Percentiles rank a stretch among this genome's conserved stretches.
Evolutionary conservation across 2,797 vertebrate species (phyloP).

Genomic region (Amphiprion clarkii): DNA sequence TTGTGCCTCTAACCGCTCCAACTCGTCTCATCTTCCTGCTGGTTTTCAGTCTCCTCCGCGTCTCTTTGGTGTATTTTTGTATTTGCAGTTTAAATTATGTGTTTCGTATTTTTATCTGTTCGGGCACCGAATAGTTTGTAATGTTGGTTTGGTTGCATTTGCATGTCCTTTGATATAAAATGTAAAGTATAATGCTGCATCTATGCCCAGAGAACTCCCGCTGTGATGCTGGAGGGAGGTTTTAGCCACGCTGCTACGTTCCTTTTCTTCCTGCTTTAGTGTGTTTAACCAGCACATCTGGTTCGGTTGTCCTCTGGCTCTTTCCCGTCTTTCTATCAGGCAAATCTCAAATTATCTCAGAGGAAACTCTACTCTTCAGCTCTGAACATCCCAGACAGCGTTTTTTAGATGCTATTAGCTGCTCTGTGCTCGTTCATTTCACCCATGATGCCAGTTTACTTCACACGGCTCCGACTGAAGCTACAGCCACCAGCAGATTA

Average conservation of each 20-base stretch:
- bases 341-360: slow-evolving; percentile 36
- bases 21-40: no score
- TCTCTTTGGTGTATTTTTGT: no score
- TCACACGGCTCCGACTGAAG: no score
- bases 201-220: slow-evolving; percentile 4
- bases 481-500: no score
- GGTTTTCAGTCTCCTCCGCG: no score
- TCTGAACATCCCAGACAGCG: neutral
- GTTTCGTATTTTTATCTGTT: slow-evolving; percentile 21
- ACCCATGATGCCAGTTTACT: no score
- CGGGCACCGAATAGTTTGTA: neutral
- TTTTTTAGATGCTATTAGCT: neutral
- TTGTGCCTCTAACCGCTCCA: neutral
- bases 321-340: slow-evolving; percentile 26
- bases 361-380: neutral
- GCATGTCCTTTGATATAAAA: slow-evolving; percentile 17
- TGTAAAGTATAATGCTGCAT: slow-evolving; percentile 20
- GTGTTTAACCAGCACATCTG: slow-evolving; percentile 45
- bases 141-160: neutral
- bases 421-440: neutral
- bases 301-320: slow-evolving; percentile 33
- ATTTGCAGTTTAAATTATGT: neutral
- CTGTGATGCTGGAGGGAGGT: neutral
- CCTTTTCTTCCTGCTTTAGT: slow-evolving; percentile 9
- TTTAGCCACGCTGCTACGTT: slow-evolving; percentile 13